Evolutionary conservation across 2,888 invertebrate species (phyloP).

Genomic region (Prenolepis imparis): DNA sequence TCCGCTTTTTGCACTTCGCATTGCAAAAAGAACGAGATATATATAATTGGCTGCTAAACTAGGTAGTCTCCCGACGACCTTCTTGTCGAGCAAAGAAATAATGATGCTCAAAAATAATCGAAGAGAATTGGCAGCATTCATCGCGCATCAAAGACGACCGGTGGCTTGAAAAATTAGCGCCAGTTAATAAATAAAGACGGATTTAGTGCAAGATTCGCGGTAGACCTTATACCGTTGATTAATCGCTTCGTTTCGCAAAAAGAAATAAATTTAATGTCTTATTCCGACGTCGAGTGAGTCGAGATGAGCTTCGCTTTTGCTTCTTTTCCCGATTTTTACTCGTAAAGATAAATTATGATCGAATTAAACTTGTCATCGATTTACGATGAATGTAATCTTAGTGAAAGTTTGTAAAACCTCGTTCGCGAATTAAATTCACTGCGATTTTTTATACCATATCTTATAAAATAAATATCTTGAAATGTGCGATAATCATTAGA

Average conservation of each 20-base stretch:
- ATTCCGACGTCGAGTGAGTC: not conserved
- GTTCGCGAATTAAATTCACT: not conserved
- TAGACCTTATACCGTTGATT: not conserved
- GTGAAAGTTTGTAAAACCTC: not conserved
- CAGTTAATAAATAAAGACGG: conserved; percentile 1
- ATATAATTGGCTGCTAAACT: conserved; percentile 36
- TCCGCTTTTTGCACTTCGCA: conserved; percentile 9
- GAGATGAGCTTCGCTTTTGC: not conserved
- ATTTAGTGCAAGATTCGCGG: not conserved
- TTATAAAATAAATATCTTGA: not conserved
- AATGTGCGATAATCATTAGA: not conserved
- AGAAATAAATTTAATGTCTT: not conserved
- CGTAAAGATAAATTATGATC: conserved; percentile 1
- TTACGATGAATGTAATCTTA: not conserved
- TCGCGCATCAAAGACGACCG: not conserved
- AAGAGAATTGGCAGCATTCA: conserved; percentile 7
- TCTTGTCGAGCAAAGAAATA: conserved; percentile 25
- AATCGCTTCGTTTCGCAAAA: conserved; percentile 9
- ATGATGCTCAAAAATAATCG: conserved; percentile 24
- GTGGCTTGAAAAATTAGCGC: conserved; percentile 7
- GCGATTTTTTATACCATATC: not conserved
- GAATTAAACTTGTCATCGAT: conserved; percentile 23
- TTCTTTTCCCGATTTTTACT: not conserved
- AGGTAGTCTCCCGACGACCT: conserved; percentile 1
- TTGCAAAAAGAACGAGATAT: conserved; percentile 4